A percentile compares a stretch with the other conserved stretches of the same genome.
These are phyloP conservation scores for Peromyscus attwateri DNA, from an alignment of 2,797 vertebrate species.

Conservation along the genomic window DNA sequence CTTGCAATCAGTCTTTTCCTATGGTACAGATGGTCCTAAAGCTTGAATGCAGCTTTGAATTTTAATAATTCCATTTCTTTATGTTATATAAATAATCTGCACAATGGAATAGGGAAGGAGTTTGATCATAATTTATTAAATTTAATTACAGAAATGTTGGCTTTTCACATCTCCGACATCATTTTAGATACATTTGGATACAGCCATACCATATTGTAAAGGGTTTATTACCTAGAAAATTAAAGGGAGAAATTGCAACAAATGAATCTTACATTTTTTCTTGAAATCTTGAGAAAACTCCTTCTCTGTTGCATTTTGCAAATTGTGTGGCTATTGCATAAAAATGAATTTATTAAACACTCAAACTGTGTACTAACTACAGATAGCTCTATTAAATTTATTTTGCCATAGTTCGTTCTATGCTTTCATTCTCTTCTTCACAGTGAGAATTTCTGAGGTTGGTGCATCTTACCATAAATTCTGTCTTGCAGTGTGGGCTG, in stretches of 20 bases:
- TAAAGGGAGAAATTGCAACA: slow-evolving; percentile 70
- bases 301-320: slow-evolving; percentile 64
- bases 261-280: slow-evolving; percentile 70
- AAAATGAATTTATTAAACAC: slow-evolving; percentile 68
- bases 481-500: background rate
- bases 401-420: slow-evolving; percentile 32
- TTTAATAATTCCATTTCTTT: slow-evolving; percentile 59
- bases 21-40: background rate
- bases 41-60: background rate
- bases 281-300: slow-evolving; percentile 60
- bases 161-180: slow-evolving; percentile 45
- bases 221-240: slow-evolving; percentile 76
- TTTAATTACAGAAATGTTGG: slow-evolving; percentile 72
- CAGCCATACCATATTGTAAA: slow-evolving; percentile 6
- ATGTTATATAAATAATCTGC: slow-evolving; percentile 34
- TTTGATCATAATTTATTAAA: slow-evolving; percentile 59
- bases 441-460: slow-evolving; percentile 17
- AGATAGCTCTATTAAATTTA: slow-evolving; percentile 47
- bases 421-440: background rate
- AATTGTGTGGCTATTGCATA: slow-evolving; percentile 33
- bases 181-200: slow-evolving; percentile 63
- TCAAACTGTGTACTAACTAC: slow-evolving; percentile 19
- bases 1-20: background rate
- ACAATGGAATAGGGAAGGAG: slow-evolving; percentile 45
- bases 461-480: background rate